A percentile compares a stretch with the other conserved stretches of the same genome.
These are phyloP conservation scores for Melinaea menophilus DNA, from an alignment of 2,888 invertebrate genomes.

Conservation along the genomic window DNA sequence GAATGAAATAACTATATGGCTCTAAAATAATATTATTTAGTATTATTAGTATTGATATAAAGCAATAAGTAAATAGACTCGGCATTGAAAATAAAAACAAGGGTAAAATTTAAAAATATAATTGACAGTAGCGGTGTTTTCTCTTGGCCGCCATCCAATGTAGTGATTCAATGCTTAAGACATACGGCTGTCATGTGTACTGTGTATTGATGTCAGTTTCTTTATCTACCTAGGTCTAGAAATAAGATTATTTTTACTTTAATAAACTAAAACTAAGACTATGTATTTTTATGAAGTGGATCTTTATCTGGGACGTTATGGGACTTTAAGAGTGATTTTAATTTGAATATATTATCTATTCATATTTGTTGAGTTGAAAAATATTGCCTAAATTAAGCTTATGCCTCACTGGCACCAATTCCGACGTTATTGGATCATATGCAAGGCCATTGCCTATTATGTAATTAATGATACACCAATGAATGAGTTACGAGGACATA, in stretches of 20 bases:
- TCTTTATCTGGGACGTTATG: no score
- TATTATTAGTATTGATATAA: no score
- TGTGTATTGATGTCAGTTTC: slow-evolving; percentile 1
- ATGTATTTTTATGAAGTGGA: no score
- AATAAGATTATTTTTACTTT: slow-evolving; percentile 9
- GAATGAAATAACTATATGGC: no score
- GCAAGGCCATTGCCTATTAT: slow-evolving; percentile 1
- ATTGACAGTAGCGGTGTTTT: slow-evolving; percentile 24
- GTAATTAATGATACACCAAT: slow-evolving; percentile 9
- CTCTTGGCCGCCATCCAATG: slow-evolving; percentile 40
- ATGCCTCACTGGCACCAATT: slow-evolving; percentile 5
- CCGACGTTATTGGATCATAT: slow-evolving; percentile 5
- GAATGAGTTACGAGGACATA: slow-evolving; percentile 1
- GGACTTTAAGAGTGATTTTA: no score
- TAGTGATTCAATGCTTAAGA: slow-evolving; percentile 31
- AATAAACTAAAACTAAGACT: background rate
- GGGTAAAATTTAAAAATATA: slow-evolving; percentile 4
- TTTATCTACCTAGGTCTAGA: slow-evolving; percentile 4
- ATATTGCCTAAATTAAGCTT: slow-evolving; percentile 7
- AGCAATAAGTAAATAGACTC: no score
- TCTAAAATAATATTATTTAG: no score
- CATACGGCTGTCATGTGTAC: slow-evolving; percentile 12
- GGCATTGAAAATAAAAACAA: slow-evolving; percentile 6
- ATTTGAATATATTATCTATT: no score
- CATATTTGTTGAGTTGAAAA: background rate